Evolutionary conservation across 2,113 vertebrate species (phyloP).

Genomic region (Cavia porcellus): DNA sequence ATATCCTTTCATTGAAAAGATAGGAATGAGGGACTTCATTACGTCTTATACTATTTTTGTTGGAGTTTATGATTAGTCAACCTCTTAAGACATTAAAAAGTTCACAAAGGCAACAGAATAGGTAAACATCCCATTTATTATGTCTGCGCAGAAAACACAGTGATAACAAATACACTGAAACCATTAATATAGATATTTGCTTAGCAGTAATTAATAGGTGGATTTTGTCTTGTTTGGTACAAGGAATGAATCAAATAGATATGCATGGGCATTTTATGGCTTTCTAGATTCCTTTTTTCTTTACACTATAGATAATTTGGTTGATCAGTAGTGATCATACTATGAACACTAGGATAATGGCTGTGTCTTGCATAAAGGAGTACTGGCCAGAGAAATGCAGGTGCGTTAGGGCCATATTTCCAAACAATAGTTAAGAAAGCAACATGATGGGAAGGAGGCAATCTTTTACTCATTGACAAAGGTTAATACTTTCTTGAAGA

Average conservation of each 20-base stretch:
- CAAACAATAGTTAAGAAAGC: conserved; percentile 11
- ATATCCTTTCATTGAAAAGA: too few relatives aligned
- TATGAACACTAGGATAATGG: not conserved
- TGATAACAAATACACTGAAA: too few relatives aligned
- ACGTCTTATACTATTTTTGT: too few relatives aligned
- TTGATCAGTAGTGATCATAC: conserved; percentile 27
- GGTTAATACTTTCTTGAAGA: not conserved
- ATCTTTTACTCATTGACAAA: not conserved
- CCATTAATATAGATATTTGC: too few relatives aligned
- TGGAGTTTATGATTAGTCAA: too few relatives aligned
- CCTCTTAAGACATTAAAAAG: too few relatives aligned
- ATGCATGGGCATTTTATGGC: not conserved
- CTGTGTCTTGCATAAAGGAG: not conserved
- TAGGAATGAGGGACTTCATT: too few relatives aligned
- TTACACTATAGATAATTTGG: conserved; percentile 24
- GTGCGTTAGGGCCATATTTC: not conserved
- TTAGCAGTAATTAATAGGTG: not conserved
- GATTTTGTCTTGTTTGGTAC: not conserved
- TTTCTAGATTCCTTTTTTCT: conserved; percentile 35
- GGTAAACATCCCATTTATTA: too few relatives aligned
- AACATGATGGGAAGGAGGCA: conserved; percentile 5
- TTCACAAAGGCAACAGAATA: too few relatives aligned
- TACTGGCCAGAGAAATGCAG: conserved; percentile 6
- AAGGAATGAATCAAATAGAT: not conserved
- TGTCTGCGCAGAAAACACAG: too few relatives aligned